Evolutionary conservation across 1,140 invertebrate species (phyloP).

Genomic region (Diorhabda sublineata): DNA sequence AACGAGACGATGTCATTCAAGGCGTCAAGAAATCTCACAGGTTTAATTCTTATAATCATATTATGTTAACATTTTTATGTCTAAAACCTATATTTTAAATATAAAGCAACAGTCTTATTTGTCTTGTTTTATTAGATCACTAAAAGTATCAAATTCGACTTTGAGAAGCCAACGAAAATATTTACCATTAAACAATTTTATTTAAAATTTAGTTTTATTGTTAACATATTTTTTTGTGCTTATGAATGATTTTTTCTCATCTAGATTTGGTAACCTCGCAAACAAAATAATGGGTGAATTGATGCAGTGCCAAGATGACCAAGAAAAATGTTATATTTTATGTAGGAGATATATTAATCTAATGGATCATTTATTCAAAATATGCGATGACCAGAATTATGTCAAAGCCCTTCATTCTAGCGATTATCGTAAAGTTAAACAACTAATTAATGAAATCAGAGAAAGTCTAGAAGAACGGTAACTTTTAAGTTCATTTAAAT

Average conservation of each 20-base stretch:
- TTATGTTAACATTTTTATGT: not conserved
- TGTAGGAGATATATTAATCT: constrained; percentile 8
- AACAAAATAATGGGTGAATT: constrained; percentile 9
- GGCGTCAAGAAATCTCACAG: not conserved
- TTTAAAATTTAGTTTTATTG: not conserved
- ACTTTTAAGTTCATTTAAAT: not conserved
- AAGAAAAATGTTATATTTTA: constrained; percentile 14
- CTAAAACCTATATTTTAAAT: not conserved
- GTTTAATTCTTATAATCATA: not conserved
- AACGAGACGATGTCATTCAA: not conserved
- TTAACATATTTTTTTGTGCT: not conserved
- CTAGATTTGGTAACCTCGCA: constrained; percentile 4
- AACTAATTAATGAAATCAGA: constrained; percentile 1
- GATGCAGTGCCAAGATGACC: constrained; percentile 8
- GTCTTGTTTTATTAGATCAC: not conserved
- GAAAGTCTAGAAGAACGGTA: constrained; percentile 5
- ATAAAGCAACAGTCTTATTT: not conserved
- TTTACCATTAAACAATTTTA: not conserved
- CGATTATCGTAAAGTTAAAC: constrained; percentile 8
- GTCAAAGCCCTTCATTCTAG: not conserved
- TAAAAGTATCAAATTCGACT: not conserved
- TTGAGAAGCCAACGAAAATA: not conserved
- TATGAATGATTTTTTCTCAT: not conserved
- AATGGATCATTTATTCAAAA: constrained; percentile 10
- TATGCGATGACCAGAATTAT: constrained; percentile 8